Evolutionary conservation across 2,888 invertebrate genomes (phyloP), one percentile per base, ranked within the genome.

Genomic region (Formica aserva): DNA sequence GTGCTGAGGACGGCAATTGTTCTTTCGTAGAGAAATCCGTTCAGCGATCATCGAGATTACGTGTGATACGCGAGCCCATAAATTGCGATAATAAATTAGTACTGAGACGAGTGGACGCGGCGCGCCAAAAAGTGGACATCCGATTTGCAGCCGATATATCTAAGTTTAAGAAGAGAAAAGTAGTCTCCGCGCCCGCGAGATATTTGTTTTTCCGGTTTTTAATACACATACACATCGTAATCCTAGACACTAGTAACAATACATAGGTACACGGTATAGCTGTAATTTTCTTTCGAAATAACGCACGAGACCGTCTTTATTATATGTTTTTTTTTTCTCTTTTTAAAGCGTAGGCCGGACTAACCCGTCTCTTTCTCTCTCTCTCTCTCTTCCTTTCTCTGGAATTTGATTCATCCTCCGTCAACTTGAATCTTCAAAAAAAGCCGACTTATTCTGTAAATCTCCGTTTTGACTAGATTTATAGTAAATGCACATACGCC

Each of bases 331-430:
- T 41, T 82, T 82, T 83, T 88, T 89, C 86, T 90, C 82, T 86
- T 87, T 90, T 91, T 91, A 92, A 94, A 93, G 92, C 93, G 92
- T 94, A 94, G 94, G 94, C 94, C 94, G 94, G 94, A 94, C 94
- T 94, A 93, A 93, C 91, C 92, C 85, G 87, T 91, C 89, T 89
- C 89, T 85, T 77, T 81, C 81, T 78, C 82, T 86, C 78, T 78
- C 65, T 35, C 71, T 80, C 48, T 63, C 35, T 45, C 62, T 48
- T 57, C 26, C 71, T 63, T 71, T 26, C 66, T 41, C 48, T 81
- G 67, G 41, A 76, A 32, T 84, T 77, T 65, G 57, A 83, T 66
- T 83, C 75, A 67, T 84, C 57, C 65, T 35, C 22, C 32, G 11
- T 22, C n/a, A 75, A 81, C 78, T 75, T 85, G 82, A 80, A 41